Evolutionary conservation across 2,797 vertebrate genomes (phyloP), one percentile per base, ranked within the genome.

Genomic region (Rhyacichthys aspro): DNA sequence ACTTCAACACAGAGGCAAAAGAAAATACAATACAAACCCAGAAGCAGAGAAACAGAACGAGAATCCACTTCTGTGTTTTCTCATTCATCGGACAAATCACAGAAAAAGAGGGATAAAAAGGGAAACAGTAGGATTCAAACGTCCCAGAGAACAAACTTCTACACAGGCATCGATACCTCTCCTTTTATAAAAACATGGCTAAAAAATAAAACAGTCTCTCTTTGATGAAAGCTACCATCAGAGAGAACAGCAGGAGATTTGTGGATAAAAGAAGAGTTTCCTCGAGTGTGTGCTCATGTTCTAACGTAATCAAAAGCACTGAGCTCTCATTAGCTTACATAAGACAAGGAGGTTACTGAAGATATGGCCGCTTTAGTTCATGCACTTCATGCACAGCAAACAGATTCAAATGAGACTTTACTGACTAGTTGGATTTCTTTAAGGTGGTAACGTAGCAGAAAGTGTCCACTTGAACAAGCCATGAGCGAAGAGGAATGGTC

Each of bases 31-130:
- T 18, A 50, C 15, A 37, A 15, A 36, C 15, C 39, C 16, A 37
- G 69, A 86, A 79, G 79, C 80, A 82, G 73, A 82, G 68, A 76
- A 60, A 80, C 38, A 86, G 86, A 59, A 82, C 44, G 74, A 76
- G 47, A 70, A 58, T n/a, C n/a, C n/a, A n/a, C n/a, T n/a, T n/a
- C n/a, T n/a, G 72, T 37, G 61, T 44, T 6, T 9, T 57, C 67
- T 66, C 70, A 69, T 63, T 77, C 47, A 49, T 54, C 6, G 7
- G 42, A 79, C 45, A 16, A 1, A 70, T 72, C 75, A 79, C 56
- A 70, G 61, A 14, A 63, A 34, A 57, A 50, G 33, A 56, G 63
- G 46, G 34, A 19, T 54, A 14, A 42, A 53, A 49, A 46, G 3
- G 18, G 45, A 47, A 43, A 56, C 34, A 46, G 45, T 36, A 33